Percentiles rank a stretch among this genome's conserved stretches.
Evolutionary conservation across 2,113 vertebrate genomes (phyloP).

Genomic region (Camelus bactrianus): DNA sequence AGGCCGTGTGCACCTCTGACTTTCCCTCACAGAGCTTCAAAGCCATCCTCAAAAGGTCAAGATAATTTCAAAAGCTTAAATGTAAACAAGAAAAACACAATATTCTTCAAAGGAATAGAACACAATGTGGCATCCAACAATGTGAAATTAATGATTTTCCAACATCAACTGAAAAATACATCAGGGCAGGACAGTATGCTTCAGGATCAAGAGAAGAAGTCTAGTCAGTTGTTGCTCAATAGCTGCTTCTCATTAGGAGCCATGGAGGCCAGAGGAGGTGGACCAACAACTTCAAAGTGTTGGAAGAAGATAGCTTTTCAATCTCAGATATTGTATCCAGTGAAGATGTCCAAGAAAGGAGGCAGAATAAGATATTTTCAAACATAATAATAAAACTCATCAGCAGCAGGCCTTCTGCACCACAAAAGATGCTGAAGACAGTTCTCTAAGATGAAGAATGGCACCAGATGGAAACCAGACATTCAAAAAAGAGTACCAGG

Average conservation of each 20-base stretch:
- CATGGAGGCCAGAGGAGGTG: neutral
- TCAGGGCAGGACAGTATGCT: neutral
- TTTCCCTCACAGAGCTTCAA: neutral
- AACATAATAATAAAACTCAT: neutral
- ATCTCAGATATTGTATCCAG: neutral
- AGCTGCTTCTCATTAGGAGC: neutral
- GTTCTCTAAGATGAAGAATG: neutral
- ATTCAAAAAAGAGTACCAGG: neutral
- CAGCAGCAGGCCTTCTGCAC: too few species aligned
- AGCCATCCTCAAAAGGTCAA: neutral
- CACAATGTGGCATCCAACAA: neutral
- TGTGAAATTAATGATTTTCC: neutral
- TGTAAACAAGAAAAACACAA: neutral
- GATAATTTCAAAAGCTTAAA: neutral
- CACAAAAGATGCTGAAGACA: fast-evolving
- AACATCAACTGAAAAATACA: too few species aligned
- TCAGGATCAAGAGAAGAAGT: neutral
- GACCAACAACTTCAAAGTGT: neutral
- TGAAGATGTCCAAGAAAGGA: neutral
- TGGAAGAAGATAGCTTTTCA: neutral
- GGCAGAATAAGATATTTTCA: neutral
- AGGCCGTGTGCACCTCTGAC: fast-evolving
- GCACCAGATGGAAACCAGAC: neutral
- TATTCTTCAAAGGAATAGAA: neutral
- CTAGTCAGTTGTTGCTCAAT: neutral